Base-by-base conservation (phyloP, 2,888 invertebrate species). In the Eremobia ochroleuca region DNA sequence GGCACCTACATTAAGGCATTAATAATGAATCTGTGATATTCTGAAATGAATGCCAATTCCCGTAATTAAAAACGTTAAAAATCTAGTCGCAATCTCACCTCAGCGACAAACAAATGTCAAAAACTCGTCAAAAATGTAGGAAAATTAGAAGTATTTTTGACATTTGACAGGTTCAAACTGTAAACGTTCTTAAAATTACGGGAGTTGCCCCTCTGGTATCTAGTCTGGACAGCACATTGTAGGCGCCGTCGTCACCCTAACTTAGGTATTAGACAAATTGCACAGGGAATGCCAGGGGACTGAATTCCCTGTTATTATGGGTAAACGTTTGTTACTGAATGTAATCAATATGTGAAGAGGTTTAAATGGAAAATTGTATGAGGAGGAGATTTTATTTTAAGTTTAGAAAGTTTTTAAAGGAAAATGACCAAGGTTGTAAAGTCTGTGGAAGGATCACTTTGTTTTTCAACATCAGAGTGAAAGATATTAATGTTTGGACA, bases 191-290 rank as follows among this genome's bases (percentile, higher is more conserved):
- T 52, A 52, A 25, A 52, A 11, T n/a, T 4, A 52, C 25, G 9
- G 4, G 3, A 52, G 11, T 25, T 52, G 3, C 8, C 52, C 4
- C 9, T 52, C 4, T 52, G 46, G 64, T 75, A 65, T 34, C 43
- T 58, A 65, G 79, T 59, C 75, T 88, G 76, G 62, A 62, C 79
- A 68, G 59, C 1, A 66, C 6, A 4, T 9, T 46, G 34, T 43
- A 31, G 76, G 61, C 85, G 82, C 85, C 74, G 25, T 43, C 71
- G 43, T 49, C 69, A 74, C 87, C 86, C 86, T 73, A 64, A 28
- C 59, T 75, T 79, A 66, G 68, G 46, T 69, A 72, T 59, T 68
- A 84, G 74, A 66, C 73, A 83, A 83, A 78, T 80, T 69, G 69
- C 15, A 74, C 55, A 43, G 70, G 71, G 55, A 31, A 55, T 8